phyloP scores from a whole-genome alignment of 1,140 invertebrate genomes.

The Hylyphantes graminicola region DNA sequence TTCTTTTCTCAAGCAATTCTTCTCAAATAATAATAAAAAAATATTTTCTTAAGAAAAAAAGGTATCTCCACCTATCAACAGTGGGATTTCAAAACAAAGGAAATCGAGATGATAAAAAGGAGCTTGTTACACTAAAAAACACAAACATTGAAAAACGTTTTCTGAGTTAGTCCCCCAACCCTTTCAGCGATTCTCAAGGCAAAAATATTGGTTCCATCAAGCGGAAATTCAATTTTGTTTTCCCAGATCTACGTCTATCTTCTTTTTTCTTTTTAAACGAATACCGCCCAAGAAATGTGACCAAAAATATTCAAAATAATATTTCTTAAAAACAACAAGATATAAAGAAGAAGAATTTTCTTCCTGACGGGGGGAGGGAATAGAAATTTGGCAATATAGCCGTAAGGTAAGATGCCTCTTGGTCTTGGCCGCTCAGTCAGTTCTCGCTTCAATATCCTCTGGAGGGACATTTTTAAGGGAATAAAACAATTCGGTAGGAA shows the following conservation, averaged over 20 bases:
- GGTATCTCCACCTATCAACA: constrained; percentile 45
- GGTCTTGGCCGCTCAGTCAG: constrained; percentile 26
- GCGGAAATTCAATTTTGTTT: constrained; percentile 58
- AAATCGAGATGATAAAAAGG: constrained; percentile 40
- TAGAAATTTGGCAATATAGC: constrained; percentile 48
- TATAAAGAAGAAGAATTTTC: constrained; percentile 8
- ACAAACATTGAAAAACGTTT: background rate
- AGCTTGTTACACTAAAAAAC: constrained; percentile 31
- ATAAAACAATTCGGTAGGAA: constrained; percentile 58
- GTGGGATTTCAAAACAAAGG: constrained; percentile 51
- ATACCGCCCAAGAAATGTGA: constrained; percentile 49
- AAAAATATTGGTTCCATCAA: constrained; percentile 56
- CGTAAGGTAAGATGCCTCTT: constrained; percentile 32
- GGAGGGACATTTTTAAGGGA: constrained; percentile 55
- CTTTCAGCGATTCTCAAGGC: constrained; percentile 30
- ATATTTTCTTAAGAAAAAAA: constrained; percentile 10
- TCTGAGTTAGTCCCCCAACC: background rate
- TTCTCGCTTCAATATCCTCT: constrained; percentile 50
- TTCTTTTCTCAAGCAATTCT: constrained; percentile 36
- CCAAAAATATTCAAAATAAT: constrained; percentile 59
- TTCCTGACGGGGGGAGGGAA: background rate
- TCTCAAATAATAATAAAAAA: constrained; percentile 14
- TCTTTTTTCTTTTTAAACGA: constrained; percentile 38
- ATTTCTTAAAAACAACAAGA: constrained; percentile 7
- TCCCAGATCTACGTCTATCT: constrained; percentile 47